A percentile compares a stretch with the other conserved stretches of the same genome.
Evolutionary conservation across 2,113 vertebrate species (phyloP).

Genomic region (Ceuthmochares aereus): DNA sequence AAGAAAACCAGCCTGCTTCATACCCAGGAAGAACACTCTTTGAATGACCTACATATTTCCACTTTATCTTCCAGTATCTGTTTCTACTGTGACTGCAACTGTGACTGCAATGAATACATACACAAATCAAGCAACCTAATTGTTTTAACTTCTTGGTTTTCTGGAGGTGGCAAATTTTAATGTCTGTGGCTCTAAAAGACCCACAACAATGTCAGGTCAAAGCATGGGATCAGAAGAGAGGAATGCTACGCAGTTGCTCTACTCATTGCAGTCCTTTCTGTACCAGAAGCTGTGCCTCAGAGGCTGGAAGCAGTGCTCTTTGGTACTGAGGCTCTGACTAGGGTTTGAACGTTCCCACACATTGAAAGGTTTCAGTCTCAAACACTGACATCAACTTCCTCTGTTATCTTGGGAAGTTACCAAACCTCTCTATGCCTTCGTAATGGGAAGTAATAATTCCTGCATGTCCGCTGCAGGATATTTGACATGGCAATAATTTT

Average conservation of each 20-base stretch:
- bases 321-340: background rate
- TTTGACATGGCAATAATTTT: background rate
- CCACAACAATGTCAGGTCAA: background rate
- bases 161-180: background rate
- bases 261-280: background rate
- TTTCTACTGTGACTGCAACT: background rate
- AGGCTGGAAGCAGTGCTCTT: background rate
- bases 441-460: background rate
- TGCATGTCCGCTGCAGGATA: background rate
- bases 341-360: background rate
- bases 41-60: constrained; percentile 18
- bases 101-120: background rate
- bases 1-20: background rate
- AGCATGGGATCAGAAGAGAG: background rate
- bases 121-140: background rate
- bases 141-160: background rate
- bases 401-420: background rate
- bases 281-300: background rate
- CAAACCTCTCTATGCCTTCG: background rate
- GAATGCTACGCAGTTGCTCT: background rate
- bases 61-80: background rate
- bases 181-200: background rate
- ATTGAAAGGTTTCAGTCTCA: background rate
- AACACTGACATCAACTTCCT: background rate
- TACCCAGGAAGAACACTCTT: background rate